phyloP scores from a whole-genome alignment of 2,888 invertebrate species.

The Mamestra brassicae region DNA sequence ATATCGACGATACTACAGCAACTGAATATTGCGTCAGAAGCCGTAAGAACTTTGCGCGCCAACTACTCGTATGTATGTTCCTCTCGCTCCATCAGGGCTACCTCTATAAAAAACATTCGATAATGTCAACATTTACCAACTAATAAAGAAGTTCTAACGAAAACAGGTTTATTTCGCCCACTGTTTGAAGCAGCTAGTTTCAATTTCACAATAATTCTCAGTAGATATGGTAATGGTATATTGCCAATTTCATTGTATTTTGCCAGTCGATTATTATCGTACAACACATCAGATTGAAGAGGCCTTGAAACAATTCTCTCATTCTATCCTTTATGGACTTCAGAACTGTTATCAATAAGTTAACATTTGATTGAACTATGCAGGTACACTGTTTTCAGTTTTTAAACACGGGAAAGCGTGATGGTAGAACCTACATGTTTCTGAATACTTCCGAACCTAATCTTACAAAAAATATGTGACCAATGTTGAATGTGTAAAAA shows the following conservation, averaged over 20 bases:
- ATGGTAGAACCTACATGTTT: neutral
- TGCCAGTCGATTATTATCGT: conserved; percentile 31
- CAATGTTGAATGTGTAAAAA: conserved; percentile 30
- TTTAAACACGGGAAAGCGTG: conserved; percentile 4
- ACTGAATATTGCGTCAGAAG: conserved; percentile 80
- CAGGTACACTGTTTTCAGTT: neutral
- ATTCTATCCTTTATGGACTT: neutral
- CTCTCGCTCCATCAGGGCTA: conserved; percentile 82
- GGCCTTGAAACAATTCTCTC: conserved; percentile 1
- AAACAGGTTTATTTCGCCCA: conserved; percentile 56
- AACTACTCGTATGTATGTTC: conserved; percentile 64
- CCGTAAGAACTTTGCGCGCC: conserved; percentile 70
- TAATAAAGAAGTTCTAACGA: conserved; percentile 44
- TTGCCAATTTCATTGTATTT: conserved; percentile 46
- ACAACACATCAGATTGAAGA: conserved; percentile 14
- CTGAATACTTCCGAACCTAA: conserved; percentile 1
- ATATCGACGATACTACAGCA: conserved; percentile 73
- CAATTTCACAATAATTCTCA: conserved; percentile 48
- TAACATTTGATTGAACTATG: neutral
- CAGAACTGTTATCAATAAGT: neutral
- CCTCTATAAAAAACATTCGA: conserved; percentile 45
- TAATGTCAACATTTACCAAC: conserved; percentile 47
- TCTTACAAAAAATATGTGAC: conserved; percentile 30
- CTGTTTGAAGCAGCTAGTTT: conserved; percentile 47
- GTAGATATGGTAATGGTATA: conserved; percentile 29